These are phyloP conservation scores for Nanorana parkeri DNA, from an alignment of 2,113 vertebrate species.

Conservation along the genomic window DNA sequence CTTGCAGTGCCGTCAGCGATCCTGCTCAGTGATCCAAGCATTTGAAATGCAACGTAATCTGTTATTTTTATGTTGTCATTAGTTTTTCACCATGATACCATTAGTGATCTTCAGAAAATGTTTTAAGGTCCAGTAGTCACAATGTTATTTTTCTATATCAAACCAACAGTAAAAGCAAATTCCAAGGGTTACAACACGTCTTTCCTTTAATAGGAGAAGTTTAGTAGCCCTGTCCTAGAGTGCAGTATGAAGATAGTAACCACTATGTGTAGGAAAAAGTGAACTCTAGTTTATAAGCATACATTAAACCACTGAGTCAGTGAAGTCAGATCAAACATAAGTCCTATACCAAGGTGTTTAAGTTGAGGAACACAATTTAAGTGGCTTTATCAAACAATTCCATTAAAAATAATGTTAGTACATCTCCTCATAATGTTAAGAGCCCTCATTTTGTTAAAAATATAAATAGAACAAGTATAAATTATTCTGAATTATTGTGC, in stretches of 20 bases:
- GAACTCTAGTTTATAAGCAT: neutral
- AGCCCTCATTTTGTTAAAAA: conserved; percentile 18
- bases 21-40: no score
- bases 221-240: neutral
- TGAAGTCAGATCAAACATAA: neutral
- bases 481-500: neutral
- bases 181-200: neutral
- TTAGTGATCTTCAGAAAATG: no score
- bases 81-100: no score
- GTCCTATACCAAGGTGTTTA: neutral
- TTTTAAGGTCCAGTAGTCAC: no score
- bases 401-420: neutral
- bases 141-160: no score
- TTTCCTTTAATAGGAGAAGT: no score
- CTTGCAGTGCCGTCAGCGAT: no score
- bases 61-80: no score
- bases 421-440: neutral
- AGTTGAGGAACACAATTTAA: neutral
- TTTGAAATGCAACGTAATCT: no score
- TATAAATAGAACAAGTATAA: conserved; percentile 37
- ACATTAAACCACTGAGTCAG: neutral
- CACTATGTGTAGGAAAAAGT: neutral
- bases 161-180: neutral
- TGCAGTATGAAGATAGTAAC: neutral
- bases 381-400: neutral